Evolutionary conservation across 2,888 invertebrate species (phyloP), one percentile per base, ranked within the genome.

Genomic region (Apeira syringaria): DNA sequence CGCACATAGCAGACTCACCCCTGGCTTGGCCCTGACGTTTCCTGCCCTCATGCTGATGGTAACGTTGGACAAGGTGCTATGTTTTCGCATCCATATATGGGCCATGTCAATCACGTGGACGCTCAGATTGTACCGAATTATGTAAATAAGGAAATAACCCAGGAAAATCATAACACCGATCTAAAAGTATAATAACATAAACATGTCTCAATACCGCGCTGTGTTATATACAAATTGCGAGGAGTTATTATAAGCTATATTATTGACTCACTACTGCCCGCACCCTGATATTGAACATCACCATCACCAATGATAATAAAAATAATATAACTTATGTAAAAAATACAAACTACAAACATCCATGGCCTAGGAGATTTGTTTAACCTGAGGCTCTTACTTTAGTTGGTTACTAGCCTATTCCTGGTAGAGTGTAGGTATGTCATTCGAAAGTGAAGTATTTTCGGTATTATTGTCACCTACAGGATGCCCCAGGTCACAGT

Each of bases 121-220:
- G 53, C 88, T 85, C n/a, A 89, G 50, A 41, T 85, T 84, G 53
- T 86, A 80, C 9, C 88, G 75, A 1, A 86, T 81, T 3, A 84
- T 44, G 50, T 83, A 86, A 29, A 77, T 69, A 60, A 62, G 87
- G 71, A 80, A 92, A 84, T 56, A 93, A 5, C 66, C 93, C 73
- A 58, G 89, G 90, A 74, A 94, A 64, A 69, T 93, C 82, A 83
- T 93, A 73, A 68, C 90, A 83, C 94, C 73, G 35, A 85, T 74
- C 78, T 78, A 61, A 17, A 70, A 72, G 48, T 43, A 26, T 47
- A 36, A 9, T n/a, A n/a, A n/a, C n/a, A n/a, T n/a, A n/a, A n/a
- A n/a, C n/a, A n/a, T n/a, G n/a, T n/a, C n/a, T n/a, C n/a, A n/a
- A n/a, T n/a, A n/a, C n/a, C n/a, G n/a, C n/a, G n/a, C n/a, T n/a